A percentile compares a stretch with the other conserved stretches of the same genome.
Evolutionary conservation across 2,797 vertebrate genomes (phyloP).

Genomic region (Leuciscus waleckii): DNA sequence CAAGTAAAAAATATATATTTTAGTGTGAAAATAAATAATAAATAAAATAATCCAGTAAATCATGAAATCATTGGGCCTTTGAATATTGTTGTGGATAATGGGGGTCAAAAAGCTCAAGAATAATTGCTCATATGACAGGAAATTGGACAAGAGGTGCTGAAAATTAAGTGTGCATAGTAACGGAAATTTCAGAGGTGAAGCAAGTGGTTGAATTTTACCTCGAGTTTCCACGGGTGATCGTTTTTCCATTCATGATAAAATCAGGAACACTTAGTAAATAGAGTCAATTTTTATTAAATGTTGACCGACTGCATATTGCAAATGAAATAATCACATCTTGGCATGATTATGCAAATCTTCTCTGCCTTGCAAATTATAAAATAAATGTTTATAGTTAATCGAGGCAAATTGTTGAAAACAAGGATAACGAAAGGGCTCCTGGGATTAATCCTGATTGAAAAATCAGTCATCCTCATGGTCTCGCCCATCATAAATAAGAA

Average conservation of each 20-base stretch:
- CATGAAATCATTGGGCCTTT: background rate
- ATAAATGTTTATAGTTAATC: conserved; percentile 2
- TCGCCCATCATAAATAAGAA: conserved; percentile 36
- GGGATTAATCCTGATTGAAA: conserved; percentile 25
- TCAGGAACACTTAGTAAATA: background rate
- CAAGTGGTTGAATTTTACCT: background rate
- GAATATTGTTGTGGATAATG: background rate
- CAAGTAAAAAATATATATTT: background rate
- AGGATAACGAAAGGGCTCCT: conserved; percentile 13
- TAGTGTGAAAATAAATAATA: background rate
- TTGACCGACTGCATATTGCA: background rate
- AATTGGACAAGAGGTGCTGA: background rate
- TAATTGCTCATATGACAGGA: background rate
- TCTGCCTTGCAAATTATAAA: conserved; percentile 26
- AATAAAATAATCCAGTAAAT: background rate
- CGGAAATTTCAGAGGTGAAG: background rate
- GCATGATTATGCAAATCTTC: conserved; percentile 17
- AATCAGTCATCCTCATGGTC: conserved; percentile 32
- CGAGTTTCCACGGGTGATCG: too few species aligned
- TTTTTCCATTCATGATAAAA: background rate
- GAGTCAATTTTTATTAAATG: background rate
- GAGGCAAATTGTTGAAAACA: conserved; percentile 22
- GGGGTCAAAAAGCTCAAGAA: background rate
- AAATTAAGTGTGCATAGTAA: background rate
- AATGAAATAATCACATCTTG: conserved; percentile 34